Conservation (phyloP, 2,888 invertebrate species). For the Calliopum simillimum region DNA sequence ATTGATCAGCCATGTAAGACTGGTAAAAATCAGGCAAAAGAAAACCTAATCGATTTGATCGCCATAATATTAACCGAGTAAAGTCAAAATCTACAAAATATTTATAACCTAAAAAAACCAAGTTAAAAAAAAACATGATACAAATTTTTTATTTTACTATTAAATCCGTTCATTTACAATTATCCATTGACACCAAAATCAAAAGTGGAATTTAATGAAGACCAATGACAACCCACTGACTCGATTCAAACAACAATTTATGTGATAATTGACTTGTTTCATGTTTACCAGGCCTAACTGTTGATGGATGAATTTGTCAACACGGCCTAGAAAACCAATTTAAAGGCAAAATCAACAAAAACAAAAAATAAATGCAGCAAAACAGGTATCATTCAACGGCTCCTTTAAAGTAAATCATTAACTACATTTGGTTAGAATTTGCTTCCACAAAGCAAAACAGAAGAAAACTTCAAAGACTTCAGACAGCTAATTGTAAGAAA, state of each 20-base stretch:
- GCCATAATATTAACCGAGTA: too few species aligned
- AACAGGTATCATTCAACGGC: too few species aligned
- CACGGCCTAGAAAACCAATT: neutral
- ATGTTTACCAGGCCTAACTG: neutral
- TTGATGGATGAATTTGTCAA: conserved; percentile 20
- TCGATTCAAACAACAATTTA: neutral
- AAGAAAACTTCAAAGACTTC: neutral
- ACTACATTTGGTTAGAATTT: neutral
- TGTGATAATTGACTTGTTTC: conserved; percentile 9
- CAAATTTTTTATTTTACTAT: neutral
- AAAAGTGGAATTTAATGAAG: neutral
- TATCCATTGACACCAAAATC: neutral
- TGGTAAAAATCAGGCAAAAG: too few species aligned
- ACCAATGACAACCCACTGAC: neutral
- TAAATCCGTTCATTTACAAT: neutral
- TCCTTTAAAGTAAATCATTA: conserved; percentile 14
- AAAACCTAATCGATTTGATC: too few species aligned
- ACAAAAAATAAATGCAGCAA: too few species aligned
- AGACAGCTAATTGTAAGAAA: too few species aligned
- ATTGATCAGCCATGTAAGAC: too few species aligned
- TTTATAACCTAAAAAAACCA: too few species aligned
- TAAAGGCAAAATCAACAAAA: too few species aligned
- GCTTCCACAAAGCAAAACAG: neutral
- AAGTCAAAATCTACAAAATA: too few species aligned
- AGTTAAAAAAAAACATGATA: neutral